These are phyloP conservation scores for Palloptera scutellata DNA, from an alignment of 2,888 invertebrate species.

Conservation along the genomic window DNA sequence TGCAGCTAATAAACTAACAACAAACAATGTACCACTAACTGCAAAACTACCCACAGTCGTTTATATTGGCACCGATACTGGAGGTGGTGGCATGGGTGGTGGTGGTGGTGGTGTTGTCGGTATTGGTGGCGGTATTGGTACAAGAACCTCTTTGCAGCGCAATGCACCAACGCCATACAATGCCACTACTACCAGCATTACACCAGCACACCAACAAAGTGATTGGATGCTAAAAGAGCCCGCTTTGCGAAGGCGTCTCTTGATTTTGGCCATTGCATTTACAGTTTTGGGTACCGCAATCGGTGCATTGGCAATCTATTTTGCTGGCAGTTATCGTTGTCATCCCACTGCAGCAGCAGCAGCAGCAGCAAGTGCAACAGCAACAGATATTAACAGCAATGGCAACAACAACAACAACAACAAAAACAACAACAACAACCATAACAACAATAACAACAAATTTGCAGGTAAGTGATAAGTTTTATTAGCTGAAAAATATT, in stretches of 20 bases:
- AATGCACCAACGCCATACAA: conserved; percentile 36
- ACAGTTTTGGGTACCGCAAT: conserved; percentile 62
- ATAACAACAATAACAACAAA: conserved; percentile 15
- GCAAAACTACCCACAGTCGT: conserved; percentile 62
- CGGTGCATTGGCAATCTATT: conserved; percentile 62
- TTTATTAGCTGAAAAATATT: conserved; percentile 1
- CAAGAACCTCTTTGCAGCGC: conserved; percentile 46
- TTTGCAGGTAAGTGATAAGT: conserved; percentile 20
- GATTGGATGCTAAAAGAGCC: conserved; percentile 71
- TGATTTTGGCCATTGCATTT: conserved; percentile 60
- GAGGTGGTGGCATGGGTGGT: conserved; percentile 42
- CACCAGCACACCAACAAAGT: conserved; percentile 42
- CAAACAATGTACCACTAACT: conserved; percentile 36
- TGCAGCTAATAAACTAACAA: conserved; percentile 24
- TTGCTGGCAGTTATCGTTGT: conserved; percentile 58
- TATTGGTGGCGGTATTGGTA: conserved; percentile 6
- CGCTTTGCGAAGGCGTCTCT: conserved; percentile 70
- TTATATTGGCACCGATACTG: conserved; percentile 51
- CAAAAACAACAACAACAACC: conserved; percentile 5
- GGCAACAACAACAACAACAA: conserved; percentile 12
- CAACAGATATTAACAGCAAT: conserved; percentile 9
- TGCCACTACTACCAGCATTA: conserved; percentile 32
- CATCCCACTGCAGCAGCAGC: conserved; percentile 37
- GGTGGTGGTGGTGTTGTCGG: conserved; percentile 13
- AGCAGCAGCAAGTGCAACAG: conserved; percentile 42